phyloP scores from a whole-genome alignment of 1,140 invertebrate genomes.

The Tigriopus japonicus region DNA sequence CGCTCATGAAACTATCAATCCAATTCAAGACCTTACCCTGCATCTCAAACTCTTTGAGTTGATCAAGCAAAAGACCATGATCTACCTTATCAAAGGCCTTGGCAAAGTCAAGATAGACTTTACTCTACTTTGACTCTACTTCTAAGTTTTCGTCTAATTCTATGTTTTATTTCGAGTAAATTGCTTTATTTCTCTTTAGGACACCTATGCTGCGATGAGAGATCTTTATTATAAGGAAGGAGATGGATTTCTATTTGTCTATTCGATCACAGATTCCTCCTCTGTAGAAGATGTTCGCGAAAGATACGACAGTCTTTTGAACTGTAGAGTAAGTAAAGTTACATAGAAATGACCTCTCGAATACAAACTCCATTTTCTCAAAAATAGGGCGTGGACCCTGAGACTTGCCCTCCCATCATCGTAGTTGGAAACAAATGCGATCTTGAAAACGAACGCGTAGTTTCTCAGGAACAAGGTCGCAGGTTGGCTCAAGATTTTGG shows the following conservation, averaged over 20 bases:
- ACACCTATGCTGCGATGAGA: neutral
- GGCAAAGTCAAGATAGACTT: too few relatives aligned
- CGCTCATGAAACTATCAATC: too few relatives aligned
- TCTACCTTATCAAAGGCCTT: too few relatives aligned
- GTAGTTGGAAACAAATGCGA: slow-evolving; percentile 15
- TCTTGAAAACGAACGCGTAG: neutral
- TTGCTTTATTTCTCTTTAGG: neutral
- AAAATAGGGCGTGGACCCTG: neutral
- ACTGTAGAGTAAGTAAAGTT: neutral
- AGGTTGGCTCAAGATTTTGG: neutral
- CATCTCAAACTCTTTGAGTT: too few relatives aligned
- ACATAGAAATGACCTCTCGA: neutral
- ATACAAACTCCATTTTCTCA: neutral
- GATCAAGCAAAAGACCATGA: too few relatives aligned
- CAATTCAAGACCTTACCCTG: too few relatives aligned
- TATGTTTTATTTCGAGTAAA: too few relatives aligned
- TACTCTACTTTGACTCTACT: too few relatives aligned
- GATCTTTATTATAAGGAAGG: neutral
- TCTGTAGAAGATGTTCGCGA: neutral
- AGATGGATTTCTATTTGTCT: neutral
- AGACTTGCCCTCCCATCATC: slow-evolving; percentile 1
- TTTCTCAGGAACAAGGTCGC: neutral
- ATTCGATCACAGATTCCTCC: neutral
- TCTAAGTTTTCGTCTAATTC: too few relatives aligned
- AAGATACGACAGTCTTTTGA: neutral